phyloP scores from a whole-genome alignment of 2,797 vertebrate genomes.

The Peromyscus attwateri region DNA sequence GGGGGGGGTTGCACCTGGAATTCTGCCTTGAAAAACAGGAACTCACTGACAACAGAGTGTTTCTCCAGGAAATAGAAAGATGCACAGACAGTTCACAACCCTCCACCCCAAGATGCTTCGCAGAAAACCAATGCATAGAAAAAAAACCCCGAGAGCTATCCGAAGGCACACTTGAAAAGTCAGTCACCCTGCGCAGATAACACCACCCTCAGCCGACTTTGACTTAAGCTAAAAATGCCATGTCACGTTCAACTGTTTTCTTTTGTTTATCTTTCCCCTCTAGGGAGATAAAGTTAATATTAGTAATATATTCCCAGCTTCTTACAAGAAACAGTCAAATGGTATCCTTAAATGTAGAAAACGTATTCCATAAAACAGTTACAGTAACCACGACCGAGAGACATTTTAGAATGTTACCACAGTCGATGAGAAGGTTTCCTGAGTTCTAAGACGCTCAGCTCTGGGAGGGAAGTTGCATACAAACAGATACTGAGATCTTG shows the following conservation, averaged over 20 bases:
- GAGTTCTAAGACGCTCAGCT: conserved; percentile 58
- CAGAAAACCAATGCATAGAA: neutral
- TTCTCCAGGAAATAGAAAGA: conserved; percentile 5
- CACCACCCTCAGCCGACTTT: neutral
- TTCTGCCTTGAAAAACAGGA: conserved; percentile 43
- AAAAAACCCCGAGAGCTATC: neutral
- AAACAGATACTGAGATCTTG: neutral
- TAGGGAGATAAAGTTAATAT: neutral
- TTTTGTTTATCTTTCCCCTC: neutral
- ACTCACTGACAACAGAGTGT: conserved; percentile 66
- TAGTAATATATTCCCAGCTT: neutral
- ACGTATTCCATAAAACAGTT: conserved; percentile 67
- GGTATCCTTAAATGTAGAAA: conserved; percentile 77
- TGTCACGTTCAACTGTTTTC: neutral
- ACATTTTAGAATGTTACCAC: conserved; percentile 76
- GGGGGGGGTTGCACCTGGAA: conserved; percentile 70
- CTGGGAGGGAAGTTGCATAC: conserved; percentile 36
- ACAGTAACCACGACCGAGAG: conserved; percentile 74
- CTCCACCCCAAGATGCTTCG: conserved; percentile 51
- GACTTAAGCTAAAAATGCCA: neutral
- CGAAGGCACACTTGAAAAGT: neutral
- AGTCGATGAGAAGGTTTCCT: conserved; percentile 69
- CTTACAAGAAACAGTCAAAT: conserved; percentile 62
- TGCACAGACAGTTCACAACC: neutral
- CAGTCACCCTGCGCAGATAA: neutral